A percentile compares a stretch with the other conserved stretches of the same genome.
These are phyloP conservation scores for Spatula versicolor DNA, from an alignment of 2,797 vertebrate species.

Conservation along the genomic window DNA sequence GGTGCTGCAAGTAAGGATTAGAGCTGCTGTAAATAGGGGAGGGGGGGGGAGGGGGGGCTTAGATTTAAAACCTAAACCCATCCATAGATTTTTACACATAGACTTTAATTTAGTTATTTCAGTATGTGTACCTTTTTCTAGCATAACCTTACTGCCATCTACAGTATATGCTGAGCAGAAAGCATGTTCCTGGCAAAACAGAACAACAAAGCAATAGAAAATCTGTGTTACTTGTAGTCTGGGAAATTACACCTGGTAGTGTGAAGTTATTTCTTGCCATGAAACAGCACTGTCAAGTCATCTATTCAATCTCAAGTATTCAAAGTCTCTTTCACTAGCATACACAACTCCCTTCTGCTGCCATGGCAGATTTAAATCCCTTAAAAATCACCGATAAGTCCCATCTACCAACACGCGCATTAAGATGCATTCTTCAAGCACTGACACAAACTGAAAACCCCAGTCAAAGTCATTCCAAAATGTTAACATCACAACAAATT, in stretches of 20 bases:
- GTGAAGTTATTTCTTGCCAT: neutral
- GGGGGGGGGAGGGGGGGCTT: neutral
- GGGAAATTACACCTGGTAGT: neutral
- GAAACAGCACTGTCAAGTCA: neutral
- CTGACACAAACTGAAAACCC: neutral
- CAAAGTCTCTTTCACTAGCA: neutral
- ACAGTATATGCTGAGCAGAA: constrained; percentile 37
- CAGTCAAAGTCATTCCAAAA: neutral
- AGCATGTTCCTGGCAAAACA: neutral
- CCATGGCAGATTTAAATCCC: neutral
- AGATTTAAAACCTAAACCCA: neutral
- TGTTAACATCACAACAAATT: neutral
- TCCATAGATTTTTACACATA: neutral
- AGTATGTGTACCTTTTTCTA: neutral
- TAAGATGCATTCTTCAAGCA: neutral
- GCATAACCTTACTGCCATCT: constrained; percentile 64
- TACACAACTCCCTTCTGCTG: neutral
- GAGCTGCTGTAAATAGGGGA: neutral
- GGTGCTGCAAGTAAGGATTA: neutral
- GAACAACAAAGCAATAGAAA: neutral
- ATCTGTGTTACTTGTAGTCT: neutral
- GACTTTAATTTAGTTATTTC: neutral
- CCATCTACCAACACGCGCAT: neutral
- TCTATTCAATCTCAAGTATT: neutral
- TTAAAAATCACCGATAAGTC: neutral